Evolutionary conservation across 2,888 invertebrate genomes (phyloP).

Genomic region (Anthophora plumipes): DNA sequence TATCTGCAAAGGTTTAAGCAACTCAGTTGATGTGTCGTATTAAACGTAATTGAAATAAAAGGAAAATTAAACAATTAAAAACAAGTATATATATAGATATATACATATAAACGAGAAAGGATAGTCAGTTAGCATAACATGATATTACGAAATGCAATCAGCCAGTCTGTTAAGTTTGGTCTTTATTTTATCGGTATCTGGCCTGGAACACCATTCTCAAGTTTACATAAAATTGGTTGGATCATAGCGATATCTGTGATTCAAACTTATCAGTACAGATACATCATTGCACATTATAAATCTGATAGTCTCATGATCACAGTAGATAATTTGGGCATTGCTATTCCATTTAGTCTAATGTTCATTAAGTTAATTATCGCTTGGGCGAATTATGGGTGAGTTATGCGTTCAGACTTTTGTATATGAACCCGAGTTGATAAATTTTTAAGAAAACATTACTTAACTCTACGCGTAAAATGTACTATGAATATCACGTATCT

Average conservation of each 20-base stretch:
- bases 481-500: no score
- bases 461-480: no score
- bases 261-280: constrained; percentile 52
- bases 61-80: no score
- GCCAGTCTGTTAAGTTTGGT: constrained; percentile 45
- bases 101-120: no score
- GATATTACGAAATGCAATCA: no score
- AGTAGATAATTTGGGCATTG: no score
- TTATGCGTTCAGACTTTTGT: background rate
- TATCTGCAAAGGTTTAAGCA: no score
- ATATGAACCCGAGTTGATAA: background rate
- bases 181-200: constrained; percentile 50
- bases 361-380: constrained; percentile 44
- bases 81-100: no score
- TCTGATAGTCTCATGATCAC: no score
- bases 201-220: constrained; percentile 40
- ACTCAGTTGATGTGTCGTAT: no score
- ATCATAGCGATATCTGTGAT: constrained; percentile 3
- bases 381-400: constrained; percentile 50
- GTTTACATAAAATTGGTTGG: constrained; percentile 29
- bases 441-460: no score
- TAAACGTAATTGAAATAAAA: no score
- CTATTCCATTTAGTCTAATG: constrained; percentile 19
- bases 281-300: constrained; percentile 38
- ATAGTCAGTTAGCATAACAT: background rate